Evolutionary conservation across 2,113 vertebrate genomes (phyloP).

Genomic region (Pterocles gutturalis): DNA sequence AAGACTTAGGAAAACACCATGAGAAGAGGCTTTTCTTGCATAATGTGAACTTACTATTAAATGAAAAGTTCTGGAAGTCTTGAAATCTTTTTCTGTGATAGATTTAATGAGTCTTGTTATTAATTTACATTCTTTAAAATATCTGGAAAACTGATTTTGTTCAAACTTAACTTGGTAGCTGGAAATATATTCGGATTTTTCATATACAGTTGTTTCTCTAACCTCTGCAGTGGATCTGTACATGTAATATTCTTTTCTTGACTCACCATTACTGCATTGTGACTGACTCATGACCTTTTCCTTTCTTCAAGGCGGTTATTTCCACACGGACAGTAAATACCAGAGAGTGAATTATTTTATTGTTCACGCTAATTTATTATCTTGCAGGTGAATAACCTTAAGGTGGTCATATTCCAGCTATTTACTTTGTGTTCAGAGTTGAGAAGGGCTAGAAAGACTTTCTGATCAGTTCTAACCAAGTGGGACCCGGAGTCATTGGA

Average conservation of each 20-base stretch:
- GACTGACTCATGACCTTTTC: neutral
- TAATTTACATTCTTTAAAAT: neutral
- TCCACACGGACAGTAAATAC: neutral
- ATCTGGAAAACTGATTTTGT: neutral
- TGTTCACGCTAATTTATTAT: neutral
- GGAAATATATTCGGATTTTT: neutral
- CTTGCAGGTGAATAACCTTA: neutral
- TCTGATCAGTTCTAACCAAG: neutral
- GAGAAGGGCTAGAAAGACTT: neutral
- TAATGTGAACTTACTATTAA: neutral
- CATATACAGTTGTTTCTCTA: neutral
- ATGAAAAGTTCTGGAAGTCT: neutral
- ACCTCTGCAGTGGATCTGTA: neutral
- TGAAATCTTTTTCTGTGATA: neutral
- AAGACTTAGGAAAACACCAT: neutral
- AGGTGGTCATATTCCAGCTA: neutral
- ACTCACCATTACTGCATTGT: neutral
- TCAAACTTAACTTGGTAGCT: neutral
- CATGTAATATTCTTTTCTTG: neutral
- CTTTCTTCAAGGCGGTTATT: neutral
- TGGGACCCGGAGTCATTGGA: neutral
- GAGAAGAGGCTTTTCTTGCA: neutral
- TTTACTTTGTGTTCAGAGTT: neutral
- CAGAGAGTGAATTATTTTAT: neutral
- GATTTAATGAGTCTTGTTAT: neutral